Base-by-base conservation (phyloP, 2,888 invertebrate species). In the Morpho helenor region DNA sequence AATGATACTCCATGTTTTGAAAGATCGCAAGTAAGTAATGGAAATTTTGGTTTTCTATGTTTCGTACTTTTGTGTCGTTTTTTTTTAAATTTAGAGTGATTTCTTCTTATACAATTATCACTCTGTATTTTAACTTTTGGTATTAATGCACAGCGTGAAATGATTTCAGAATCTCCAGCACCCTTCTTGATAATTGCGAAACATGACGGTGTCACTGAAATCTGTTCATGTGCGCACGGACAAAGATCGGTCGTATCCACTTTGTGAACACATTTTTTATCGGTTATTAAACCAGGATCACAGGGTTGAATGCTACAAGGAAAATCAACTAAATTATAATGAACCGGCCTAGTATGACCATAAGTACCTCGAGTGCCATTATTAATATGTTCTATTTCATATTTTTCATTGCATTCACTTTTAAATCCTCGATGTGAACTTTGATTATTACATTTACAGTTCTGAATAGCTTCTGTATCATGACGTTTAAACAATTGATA, bases 111-210 rank as follows among this genome's bases (percentile, higher is more conserved):
- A 16, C 16, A 40, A 31, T 54, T 57, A 23, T 42, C 9, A 51
- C 40, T 23, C 8, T 42, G n/a, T 23, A 8, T 44, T 50, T 53
- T 31, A 16, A 55, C 44, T 10, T 52, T 51, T 51, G 47, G 8
- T 7, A 10, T 49, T 7, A 10, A 42, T 43, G 46, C 42, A 54
- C 47, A 40, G 8, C 7, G 23, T 40, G 31, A 8, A 43, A 47
- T 22, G 31, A 47, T 46, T 7, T 7, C 8, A 49, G 52, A 48
- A 42, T 62, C 66, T 8, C 65, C 62, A 9, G 55, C 62, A 5
- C 59, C 61, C 49, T 44, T 57, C 47, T 31, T 55, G n/a, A 47
- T 10, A 8, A 22, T 45, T 3, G 53, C 42, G n/a, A 56, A 43
- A 50, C 50, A 50, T 8, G 61, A 49, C 31, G 51, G 42, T n/a